Conservation (phyloP, 1,140 invertebrate species). For the Halyomorpha halys region DNA sequence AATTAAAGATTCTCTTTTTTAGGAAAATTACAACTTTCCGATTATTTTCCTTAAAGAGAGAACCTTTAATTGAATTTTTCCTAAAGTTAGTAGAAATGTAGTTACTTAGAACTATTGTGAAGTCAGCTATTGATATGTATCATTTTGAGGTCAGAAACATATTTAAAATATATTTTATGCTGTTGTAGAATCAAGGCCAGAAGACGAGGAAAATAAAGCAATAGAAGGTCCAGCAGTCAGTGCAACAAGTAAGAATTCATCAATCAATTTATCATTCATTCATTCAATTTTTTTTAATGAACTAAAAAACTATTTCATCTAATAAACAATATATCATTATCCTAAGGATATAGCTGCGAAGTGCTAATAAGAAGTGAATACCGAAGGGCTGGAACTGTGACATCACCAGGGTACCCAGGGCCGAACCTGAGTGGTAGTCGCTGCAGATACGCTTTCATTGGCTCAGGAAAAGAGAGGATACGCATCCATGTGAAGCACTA, state of each 20-base stretch:
- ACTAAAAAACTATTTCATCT: too few species aligned
- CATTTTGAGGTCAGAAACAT: too few species aligned
- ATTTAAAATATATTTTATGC: too few species aligned
- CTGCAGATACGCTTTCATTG: constrained; percentile 76
- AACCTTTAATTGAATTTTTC: too few species aligned
- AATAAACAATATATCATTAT: constrained; percentile 27
- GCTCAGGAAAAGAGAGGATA: constrained; percentile 66
- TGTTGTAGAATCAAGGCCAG: constrained; percentile 6
- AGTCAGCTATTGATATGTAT: too few species aligned
- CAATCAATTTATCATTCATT: neutral
- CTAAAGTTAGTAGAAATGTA: too few species aligned
- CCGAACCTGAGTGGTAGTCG: constrained; percentile 60
- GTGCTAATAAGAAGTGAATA: constrained; percentile 37
- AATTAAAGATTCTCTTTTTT: too few species aligned
- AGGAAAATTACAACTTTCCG: too few species aligned
- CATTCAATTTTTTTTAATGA: too few species aligned
- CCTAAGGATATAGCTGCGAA: constrained; percentile 69
- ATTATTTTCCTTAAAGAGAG: too few species aligned
- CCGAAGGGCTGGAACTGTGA: constrained; percentile 63
- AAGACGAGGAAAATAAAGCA: constrained; percentile 3
- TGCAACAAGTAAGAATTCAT: constrained; percentile 21
- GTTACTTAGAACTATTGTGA: too few species aligned
- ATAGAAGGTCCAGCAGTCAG: constrained; percentile 24
- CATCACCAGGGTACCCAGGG: constrained; percentile 63
- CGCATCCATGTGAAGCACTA: constrained; percentile 68